Conservation (phyloP, 1,140 invertebrate genomes). For the Macrocentrus cingulum region DNA sequence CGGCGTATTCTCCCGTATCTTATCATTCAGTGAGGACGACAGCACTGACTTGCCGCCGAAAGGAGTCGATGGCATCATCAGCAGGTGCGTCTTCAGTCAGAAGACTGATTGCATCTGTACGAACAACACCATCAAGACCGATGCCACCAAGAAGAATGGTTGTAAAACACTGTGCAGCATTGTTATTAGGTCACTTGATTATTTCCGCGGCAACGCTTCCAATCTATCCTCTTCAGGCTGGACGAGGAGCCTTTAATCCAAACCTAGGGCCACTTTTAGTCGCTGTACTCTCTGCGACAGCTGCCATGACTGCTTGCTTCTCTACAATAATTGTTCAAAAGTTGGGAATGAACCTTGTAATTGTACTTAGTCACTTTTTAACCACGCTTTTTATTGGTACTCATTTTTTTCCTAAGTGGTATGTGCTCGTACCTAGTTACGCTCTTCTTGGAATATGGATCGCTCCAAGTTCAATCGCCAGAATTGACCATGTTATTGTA, state of each 20-base stretch:
- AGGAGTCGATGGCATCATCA: conserved; percentile 68
- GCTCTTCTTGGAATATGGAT: conserved; percentile 62
- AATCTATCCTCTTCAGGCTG: conserved; percentile 64
- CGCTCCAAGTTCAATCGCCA: conserved; percentile 61
- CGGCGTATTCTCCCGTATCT: conserved; percentile 65
- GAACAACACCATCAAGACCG: conserved; percentile 55
- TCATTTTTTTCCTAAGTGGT: conserved; percentile 66
- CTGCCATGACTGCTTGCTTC: conserved; percentile 60
- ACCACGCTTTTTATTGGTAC: conserved; percentile 62
- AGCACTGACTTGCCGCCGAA: conserved; percentile 53
- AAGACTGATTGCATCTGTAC: conserved; percentile 65
- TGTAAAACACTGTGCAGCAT: conserved; percentile 59
- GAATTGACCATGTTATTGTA: conserved; percentile 63
- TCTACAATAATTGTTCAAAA: conserved; percentile 60
- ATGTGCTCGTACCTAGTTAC: conserved; percentile 64
- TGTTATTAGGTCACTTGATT: conserved; percentile 63
- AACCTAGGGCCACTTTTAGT: conserved; percentile 61
- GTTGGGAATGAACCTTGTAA: conserved; percentile 59
- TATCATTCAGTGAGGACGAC: conserved; percentile 59
- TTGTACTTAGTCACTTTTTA: conserved; percentile 57
- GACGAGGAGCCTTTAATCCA: conserved; percentile 44
- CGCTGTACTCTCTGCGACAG: conserved; percentile 59
- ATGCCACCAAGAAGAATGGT: conserved; percentile 58
- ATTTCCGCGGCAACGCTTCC: conserved; percentile 67
- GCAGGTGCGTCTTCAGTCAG: conserved; percentile 70